Evolutionary conservation across 2,113 vertebrate species (phyloP), one percentile per base, ranked within the genome.

Genomic region (Lampris incognitus): DNA sequence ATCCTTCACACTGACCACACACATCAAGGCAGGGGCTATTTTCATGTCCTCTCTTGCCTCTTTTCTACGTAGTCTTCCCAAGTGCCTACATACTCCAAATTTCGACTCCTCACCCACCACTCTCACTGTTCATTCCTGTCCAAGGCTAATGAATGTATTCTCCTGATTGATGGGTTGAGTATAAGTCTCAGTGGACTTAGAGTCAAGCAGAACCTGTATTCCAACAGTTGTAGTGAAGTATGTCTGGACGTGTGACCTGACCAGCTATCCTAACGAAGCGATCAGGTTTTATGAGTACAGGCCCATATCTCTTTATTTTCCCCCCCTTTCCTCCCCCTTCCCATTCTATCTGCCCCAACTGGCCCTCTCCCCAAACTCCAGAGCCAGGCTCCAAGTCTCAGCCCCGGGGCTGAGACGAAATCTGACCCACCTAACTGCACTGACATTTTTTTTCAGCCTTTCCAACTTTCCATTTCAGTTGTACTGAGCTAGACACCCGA

Each of bases 391-490:
- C 37, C 67, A 63, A 64, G 52, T 61, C 76, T 9, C 10, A 79
- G 78, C 59, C 66, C 60, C 57, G 9, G 24, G 61, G 70, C 51
- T 39, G 63, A 66, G 63, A 63, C 70, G 89, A 89, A 92, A 93
- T 69, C 67, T 0, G 76, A 92, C 57, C 62, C 68, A 11, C 69
- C 80, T 60, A 61, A 60, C 88, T 71, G 54, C 84, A 68, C 58
- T 73, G 36, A 44, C 2, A 37, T 55, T 57, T 72, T 74, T 59
- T 56, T 38, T 54, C 10, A 55, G 8, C 52, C 70, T 86, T 89
- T 87, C 77, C 84, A 87, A 89, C 91, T 94, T 88, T 92, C 87
- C 91, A 87, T 94, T 93, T 93, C 62, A 67, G 86, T 86, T 89
- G 56, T 54, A 42, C 68, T 0, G 2, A 65, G 69, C 60, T 65